Conservation (phyloP, 37 sponge, comb jelly and placozoan genomes). For the Ephydatia muelleri region DNA sequence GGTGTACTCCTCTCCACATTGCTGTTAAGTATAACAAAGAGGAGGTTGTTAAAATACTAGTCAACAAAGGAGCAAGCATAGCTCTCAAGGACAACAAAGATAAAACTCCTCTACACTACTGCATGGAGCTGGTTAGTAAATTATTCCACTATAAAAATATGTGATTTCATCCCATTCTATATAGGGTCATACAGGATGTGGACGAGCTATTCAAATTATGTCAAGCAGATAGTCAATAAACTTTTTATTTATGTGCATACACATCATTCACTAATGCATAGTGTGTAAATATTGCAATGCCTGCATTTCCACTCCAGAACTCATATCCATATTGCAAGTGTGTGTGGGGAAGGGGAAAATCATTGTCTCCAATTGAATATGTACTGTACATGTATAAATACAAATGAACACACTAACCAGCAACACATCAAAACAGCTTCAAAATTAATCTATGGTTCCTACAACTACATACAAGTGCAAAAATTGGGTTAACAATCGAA, state of each 20-base stretch:
- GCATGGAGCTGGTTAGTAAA: constrained; percentile 32
- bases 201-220: not conserved
- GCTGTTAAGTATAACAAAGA: constrained; percentile 19
- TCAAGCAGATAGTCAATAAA: not conserved
- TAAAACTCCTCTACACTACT: constrained; percentile 40
- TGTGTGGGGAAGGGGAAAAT: not conserved
- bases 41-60: constrained; percentile 2
- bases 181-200: not conserved
- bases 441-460: not conserved
- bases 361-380: not conserved
- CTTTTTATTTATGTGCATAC: too few relatives aligned
- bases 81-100: constrained; percentile 16
- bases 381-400: not conserved
- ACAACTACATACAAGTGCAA: not conserved
- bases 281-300: too few relatives aligned
- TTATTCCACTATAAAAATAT: not conserved
- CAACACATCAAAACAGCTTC: not conserved
- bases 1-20: constrained; percentile 33
- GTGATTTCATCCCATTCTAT: not conserved
- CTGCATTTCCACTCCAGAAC: too few relatives aligned
- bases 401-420: not conserved
- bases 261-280: too few relatives aligned
- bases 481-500: not conserved
- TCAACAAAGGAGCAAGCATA: constrained; percentile 27
- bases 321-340: too few relatives aligned